phyloP scores from a whole-genome alignment of 2,888 invertebrate species.

The Cartodere bifasciata region DNA sequence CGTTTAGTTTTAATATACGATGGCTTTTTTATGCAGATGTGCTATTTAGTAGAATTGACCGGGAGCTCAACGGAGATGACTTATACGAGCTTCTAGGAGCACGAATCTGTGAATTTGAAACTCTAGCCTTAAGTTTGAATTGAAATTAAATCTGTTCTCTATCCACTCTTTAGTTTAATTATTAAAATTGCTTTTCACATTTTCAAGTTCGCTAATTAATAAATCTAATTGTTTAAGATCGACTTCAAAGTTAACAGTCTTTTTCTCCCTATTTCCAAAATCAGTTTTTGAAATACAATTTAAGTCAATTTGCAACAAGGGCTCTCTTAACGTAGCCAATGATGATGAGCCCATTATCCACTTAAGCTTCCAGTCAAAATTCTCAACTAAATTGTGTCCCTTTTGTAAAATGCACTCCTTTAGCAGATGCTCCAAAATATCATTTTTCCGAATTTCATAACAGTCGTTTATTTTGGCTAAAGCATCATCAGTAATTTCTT shows the following conservation, averaged over 20 bases:
- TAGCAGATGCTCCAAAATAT: conserved; percentile 25
- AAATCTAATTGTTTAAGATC: conserved; percentile 7
- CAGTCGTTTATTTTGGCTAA: conserved; percentile 23
- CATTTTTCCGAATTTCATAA: conserved; percentile 26
- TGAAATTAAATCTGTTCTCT: too few species aligned
- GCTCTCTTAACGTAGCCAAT: conserved; percentile 35
- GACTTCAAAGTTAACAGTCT: conserved; percentile 29
- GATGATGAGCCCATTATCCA: conserved; percentile 41
- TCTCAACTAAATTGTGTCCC: conserved; percentile 30
- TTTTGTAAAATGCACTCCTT: conserved; percentile 27
- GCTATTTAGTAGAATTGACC: too few species aligned
- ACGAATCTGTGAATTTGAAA: too few species aligned
- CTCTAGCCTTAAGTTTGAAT: too few species aligned
- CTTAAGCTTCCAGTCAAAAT: conserved; percentile 42
- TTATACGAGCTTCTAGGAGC: too few species aligned
- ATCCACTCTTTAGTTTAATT: too few species aligned
- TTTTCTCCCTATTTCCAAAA: conserved; percentile 12
- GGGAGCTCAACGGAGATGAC: too few species aligned
- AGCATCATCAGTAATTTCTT: conserved; percentile 17
- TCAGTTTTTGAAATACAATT: conserved; percentile 21
- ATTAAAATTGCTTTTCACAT: too few species aligned
- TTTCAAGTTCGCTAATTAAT: too few species aligned
- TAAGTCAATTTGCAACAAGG: conserved; percentile 37
- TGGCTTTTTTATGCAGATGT: too few species aligned
- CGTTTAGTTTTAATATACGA: too few species aligned